phyloP scores from a whole-genome alignment of 2,113 vertebrate species.

The Leiothrix lutea region DNA sequence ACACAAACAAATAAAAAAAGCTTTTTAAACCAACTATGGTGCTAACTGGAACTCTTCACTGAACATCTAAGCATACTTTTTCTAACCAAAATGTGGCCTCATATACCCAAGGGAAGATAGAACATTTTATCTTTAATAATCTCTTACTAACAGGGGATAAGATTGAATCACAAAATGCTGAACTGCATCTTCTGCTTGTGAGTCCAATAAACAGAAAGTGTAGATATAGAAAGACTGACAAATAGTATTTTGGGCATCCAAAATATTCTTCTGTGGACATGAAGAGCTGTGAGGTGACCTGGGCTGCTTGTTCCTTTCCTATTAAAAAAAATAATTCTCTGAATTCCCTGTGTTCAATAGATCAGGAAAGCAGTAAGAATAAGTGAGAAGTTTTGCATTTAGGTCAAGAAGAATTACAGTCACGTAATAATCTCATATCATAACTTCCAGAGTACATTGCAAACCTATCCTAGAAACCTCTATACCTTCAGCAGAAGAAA shows the following conservation, averaged over 20 bases:
- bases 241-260: neutral
- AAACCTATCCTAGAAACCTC: neutral
- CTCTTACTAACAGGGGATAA: neutral
- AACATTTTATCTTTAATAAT: neutral
- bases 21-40: neutral
- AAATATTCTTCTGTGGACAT: neutral
- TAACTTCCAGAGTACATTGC: neutral
- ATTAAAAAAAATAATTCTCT: neutral
- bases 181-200: neutral
- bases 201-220: neutral
- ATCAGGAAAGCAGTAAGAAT: neutral
- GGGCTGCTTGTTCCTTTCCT: neutral
- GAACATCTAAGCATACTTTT: neutral
- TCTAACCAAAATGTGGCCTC: neutral
- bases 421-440: neutral
- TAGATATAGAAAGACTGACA: neutral
- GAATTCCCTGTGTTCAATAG: neutral
- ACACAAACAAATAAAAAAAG: conserved; percentile 19
- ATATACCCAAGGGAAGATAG: neutral
- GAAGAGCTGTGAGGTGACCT: neutral
- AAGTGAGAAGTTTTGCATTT: neutral
- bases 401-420: neutral
- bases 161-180: neutral
- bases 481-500: neutral
- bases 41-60: neutral